Evolutionary conservation across 2,797 vertebrate species (phyloP).

Genomic region (Furcifer pardalis): DNA sequence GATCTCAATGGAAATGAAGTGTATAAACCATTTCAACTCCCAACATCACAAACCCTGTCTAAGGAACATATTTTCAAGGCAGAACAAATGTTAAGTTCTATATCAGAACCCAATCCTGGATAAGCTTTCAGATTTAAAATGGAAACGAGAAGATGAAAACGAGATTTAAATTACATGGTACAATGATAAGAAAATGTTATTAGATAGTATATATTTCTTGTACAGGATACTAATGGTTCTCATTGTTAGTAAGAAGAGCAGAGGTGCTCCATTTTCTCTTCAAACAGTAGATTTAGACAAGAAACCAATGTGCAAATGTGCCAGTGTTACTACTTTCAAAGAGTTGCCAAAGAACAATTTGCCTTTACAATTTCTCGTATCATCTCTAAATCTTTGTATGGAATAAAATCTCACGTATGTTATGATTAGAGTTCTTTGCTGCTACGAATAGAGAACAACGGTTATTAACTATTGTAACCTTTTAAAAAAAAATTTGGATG

Average conservation of each 20-base stretch:
- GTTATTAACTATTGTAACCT: too few species aligned
- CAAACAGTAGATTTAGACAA: not conserved
- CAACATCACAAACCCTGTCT: not conserved
- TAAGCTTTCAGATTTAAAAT: not conserved
- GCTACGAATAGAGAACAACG: too few species aligned
- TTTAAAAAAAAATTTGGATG: too few species aligned
- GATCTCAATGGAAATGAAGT: not conserved
- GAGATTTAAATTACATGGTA: not conserved
- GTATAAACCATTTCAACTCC: not conserved
- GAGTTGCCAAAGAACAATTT: not conserved
- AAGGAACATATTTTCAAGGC: not conserved
- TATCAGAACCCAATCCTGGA: not conserved
- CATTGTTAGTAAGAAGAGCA: not conserved
- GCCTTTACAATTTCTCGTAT: not conserved
- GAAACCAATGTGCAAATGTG: not conserved
- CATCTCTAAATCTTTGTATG: not conserved
- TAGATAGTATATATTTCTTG: not conserved
- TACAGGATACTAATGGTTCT: not conserved
- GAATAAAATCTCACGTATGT: not conserved
- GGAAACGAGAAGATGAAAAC: not conserved
- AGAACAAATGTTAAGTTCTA: not conserved
- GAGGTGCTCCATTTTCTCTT: not conserved
- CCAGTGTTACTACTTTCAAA: not conserved
- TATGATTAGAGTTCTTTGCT: too few species aligned
- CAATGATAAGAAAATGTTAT: not conserved